Percentiles rank a stretch among this genome's conserved stretches.
phyloP scores from a whole-genome alignment of 2,113 vertebrate genomes.

The Excalfactoria chinensis region DNA sequence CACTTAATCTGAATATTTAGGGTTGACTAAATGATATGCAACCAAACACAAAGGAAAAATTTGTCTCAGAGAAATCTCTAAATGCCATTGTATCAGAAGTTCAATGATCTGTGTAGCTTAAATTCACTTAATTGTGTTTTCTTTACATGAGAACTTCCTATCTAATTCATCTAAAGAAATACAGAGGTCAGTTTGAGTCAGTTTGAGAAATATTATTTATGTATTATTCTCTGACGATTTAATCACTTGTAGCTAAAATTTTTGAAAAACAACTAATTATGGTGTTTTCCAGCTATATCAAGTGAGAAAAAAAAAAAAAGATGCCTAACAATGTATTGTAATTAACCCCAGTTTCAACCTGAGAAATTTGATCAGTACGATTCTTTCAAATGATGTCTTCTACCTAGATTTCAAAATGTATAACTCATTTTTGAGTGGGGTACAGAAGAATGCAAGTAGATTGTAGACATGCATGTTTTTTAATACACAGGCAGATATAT shows the following conservation, averaged over 20 bases:
- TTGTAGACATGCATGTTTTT: background rate
- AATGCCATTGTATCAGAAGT: background rate
- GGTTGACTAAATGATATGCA: background rate
- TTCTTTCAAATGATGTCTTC: background rate
- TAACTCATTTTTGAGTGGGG: background rate
- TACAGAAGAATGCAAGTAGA: background rate
- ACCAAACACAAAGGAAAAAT: background rate
- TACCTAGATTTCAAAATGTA: background rate
- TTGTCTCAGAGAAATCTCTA: background rate
- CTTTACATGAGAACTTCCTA: background rate
- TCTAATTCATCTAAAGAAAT: background rate
- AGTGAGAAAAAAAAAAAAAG: background rate
- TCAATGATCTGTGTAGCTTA: background rate
- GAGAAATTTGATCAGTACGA: background rate
- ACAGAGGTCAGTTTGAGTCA: background rate
- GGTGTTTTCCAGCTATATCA: background rate
- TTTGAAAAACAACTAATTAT: background rate
- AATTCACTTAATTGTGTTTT: background rate
- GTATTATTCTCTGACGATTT: background rate
- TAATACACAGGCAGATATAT: background rate
- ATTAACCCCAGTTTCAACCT: background rate
- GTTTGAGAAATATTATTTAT: background rate
- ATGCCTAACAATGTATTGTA: background rate
- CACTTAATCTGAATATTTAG: background rate
- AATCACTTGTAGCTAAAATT: background rate